A percentile compares a stretch with the other conserved stretches of the same genome.
phyloP scores from a whole-genome alignment of 2,888 invertebrate genomes.

The Nymphalis c-album region DNA sequence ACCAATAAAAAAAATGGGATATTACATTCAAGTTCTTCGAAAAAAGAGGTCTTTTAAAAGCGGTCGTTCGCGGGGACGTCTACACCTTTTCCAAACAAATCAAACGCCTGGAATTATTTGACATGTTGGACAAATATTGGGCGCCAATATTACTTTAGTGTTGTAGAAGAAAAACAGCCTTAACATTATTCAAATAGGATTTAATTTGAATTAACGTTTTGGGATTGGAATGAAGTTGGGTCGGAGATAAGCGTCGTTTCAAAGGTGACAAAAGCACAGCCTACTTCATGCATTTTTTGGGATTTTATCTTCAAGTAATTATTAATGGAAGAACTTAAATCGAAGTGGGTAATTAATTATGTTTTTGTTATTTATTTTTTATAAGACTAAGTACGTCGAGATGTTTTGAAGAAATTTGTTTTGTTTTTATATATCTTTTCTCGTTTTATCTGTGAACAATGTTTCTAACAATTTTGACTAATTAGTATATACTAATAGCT shows the following conservation, averaged over 20 bases:
- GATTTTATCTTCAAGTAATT: constrained; percentile 34
- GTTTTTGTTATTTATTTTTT: constrained; percentile 11
- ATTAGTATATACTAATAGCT: too few species aligned
- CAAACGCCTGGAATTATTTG: constrained; percentile 57
- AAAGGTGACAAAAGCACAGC: constrained; percentile 44
- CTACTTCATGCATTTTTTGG: constrained; percentile 34
- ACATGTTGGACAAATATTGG: constrained; percentile 52
- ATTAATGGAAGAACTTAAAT: constrained; percentile 30
- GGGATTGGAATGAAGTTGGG: constrained; percentile 23
- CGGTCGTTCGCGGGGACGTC: constrained; percentile 47
- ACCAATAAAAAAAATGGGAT: constrained; percentile 41
- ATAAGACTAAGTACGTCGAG: background rate
- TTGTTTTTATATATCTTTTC: too few species aligned
- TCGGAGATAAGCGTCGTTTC: constrained; percentile 40
- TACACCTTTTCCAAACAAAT: constrained; percentile 61
- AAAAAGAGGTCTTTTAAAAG: constrained; percentile 41
- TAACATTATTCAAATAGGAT: constrained; percentile 18
- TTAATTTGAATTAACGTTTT: constrained; percentile 16
- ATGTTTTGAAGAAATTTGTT: background rate
- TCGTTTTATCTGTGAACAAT: too few species aligned
- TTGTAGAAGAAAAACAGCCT: constrained; percentile 28
- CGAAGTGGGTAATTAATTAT: constrained; percentile 24
- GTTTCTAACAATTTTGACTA: too few species aligned
- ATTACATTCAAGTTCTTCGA: constrained; percentile 16
- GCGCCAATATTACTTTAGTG: constrained; percentile 30